Conservation (phyloP, 2,797 vertebrate genomes). For the Bovichtus variegatus region DNA sequence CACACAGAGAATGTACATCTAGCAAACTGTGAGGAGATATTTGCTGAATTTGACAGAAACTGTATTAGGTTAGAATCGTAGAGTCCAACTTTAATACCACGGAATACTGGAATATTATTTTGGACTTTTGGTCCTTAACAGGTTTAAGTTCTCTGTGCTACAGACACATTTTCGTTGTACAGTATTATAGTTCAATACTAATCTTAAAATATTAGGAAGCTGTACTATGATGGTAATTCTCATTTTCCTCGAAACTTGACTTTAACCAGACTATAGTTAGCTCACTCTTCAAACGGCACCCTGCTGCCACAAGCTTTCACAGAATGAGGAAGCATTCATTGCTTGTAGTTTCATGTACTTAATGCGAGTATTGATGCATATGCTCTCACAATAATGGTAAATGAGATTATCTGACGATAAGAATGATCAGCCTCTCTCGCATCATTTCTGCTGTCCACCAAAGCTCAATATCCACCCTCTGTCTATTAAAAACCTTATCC, state of each 20-base stretch:
- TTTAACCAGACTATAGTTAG: background rate
- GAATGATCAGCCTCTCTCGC: background rate
- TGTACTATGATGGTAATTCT: too few relatives aligned
- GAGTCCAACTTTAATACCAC: too few relatives aligned
- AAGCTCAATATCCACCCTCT: background rate
- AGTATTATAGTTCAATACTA: background rate
- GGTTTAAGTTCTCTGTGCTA: background rate
- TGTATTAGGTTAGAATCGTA: too few relatives aligned
- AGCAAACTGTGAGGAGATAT: too few relatives aligned
- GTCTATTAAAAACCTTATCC: background rate
- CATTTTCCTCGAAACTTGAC: background rate
- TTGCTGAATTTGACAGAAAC: too few relatives aligned
- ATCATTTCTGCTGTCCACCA: background rate
- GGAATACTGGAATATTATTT: too few relatives aligned
- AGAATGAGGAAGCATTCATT: constrained; percentile 27
- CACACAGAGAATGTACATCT: too few relatives aligned
- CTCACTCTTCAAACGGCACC: background rate
- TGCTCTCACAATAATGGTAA: background rate
- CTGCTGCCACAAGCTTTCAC: background rate
- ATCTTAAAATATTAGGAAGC: background rate
- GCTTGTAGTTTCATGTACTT: constrained; percentile 11
- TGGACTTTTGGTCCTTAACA: background rate
- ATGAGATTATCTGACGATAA: background rate
- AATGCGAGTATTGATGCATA: background rate
- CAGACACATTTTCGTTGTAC: background rate